phyloP scores from a whole-genome alignment of 2,888 invertebrate genomes.

The Deilephila elpenor region DNA sequence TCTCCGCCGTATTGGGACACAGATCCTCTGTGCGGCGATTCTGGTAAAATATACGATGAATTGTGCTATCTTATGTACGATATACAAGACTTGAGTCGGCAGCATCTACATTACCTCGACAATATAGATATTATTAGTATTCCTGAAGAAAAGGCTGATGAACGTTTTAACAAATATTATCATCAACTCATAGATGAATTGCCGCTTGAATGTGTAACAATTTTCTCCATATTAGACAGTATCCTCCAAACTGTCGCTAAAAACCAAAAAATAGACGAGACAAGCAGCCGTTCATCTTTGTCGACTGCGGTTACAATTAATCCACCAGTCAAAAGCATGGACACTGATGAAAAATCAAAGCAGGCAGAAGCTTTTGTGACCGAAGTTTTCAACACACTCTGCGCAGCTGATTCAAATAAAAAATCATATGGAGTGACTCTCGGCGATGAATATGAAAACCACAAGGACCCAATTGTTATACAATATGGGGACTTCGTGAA shows the following conservation, averaged over 20 bases:
- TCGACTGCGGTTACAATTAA: constrained; percentile 51
- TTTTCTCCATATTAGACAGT: constrained; percentile 68
- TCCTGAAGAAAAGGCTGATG: constrained; percentile 51
- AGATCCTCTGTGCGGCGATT: constrained; percentile 60
- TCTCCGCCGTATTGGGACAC: constrained; percentile 69
- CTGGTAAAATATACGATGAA: constrained; percentile 79
- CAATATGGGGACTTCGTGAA: constrained; percentile 69
- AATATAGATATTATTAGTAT: constrained; percentile 73
- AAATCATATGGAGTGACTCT: constrained; percentile 69
- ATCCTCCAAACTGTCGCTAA: constrained; percentile 63
- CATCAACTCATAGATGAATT: constrained; percentile 54
- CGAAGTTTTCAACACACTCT: constrained; percentile 64
- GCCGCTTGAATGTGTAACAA: constrained; percentile 69
- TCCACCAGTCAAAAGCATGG: constrained; percentile 38
- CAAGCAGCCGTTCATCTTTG: constrained; percentile 52
- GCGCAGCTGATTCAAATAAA: constrained; percentile 58
- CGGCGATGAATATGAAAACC: constrained; percentile 70
- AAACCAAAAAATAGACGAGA: constrained; percentile 44
- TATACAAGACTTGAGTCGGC: constrained; percentile 79
- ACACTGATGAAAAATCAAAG: constrained; percentile 51
- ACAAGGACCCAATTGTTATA: constrained; percentile 68
- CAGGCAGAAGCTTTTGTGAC: constrained; percentile 63
- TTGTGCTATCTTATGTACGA: constrained; percentile 81
- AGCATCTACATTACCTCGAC: constrained; percentile 75
- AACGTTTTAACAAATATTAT: constrained; percentile 51